These are phyloP conservation scores for Caenorhabditis japonica DNA, from an alignment of 2,888 invertebrate species.

Conservation along the genomic window DNA sequence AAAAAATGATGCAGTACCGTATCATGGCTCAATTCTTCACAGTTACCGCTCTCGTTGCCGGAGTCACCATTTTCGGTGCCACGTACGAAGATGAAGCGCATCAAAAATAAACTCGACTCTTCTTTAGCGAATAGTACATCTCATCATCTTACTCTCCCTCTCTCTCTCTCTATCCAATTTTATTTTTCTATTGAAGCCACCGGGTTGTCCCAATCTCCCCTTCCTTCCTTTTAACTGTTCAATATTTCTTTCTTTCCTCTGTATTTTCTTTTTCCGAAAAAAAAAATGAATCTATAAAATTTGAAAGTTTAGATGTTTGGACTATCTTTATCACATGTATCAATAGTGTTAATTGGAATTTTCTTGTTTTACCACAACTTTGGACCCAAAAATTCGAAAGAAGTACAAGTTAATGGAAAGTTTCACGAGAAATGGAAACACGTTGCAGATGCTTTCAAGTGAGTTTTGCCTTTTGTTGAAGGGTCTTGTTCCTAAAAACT, in stretches of 20 bases:
- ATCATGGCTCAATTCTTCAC: conserved; percentile 76
- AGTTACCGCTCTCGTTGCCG: conserved; percentile 71
- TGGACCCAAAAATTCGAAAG: not conserved
- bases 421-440: conserved; percentile 13
- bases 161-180: conserved; percentile 13
- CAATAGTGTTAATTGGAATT: not conserved
- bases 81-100: conserved; percentile 61
- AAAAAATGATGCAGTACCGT: conserved; percentile 74
- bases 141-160: not conserved
- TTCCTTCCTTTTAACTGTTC: not conserved
- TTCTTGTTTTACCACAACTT: not conserved
- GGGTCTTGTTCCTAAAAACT: not conserved
- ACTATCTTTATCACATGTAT: not conserved
- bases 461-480: conserved; percentile 3
- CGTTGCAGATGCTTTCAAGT: conserved; percentile 38
- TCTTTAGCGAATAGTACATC: not conserved
- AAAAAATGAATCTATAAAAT: conserved; percentile 2
- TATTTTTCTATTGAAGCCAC: conserved; percentile 5
- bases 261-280: not conserved
- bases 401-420: conserved; percentile 28
- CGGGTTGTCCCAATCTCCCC: conserved; percentile 17
- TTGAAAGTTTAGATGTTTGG: not conserved
- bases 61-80: conserved; percentile 70
- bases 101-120: conserved; percentile 3
- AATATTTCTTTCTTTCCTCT: not conserved